phyloP scores from a whole-genome alignment of 2,797 vertebrate species.

The Acanthornis magna region DNA sequence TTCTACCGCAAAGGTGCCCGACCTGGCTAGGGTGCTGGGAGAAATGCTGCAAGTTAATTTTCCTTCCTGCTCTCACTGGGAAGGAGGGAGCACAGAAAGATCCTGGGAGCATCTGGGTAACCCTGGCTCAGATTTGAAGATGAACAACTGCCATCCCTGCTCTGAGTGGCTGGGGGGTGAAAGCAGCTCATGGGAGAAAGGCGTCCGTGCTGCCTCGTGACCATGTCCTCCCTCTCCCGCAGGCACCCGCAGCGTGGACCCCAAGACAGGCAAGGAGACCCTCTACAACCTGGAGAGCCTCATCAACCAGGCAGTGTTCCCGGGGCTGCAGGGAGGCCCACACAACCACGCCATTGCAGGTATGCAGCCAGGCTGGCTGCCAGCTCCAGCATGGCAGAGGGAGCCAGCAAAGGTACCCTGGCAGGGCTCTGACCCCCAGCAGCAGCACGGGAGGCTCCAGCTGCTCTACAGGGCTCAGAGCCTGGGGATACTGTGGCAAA shows the following conservation, averaged over 20 bases:
- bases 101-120: neutral
- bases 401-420: neutral
- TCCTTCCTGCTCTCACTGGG: neutral
- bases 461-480: neutral
- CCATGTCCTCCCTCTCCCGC: neutral
- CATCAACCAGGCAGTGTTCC: conserved; percentile 96
- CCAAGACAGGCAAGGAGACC: conserved; percentile 88
- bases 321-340: conserved; percentile 96
- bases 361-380: neutral
- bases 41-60: neutral
- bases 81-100: neutral
- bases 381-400: neutral
- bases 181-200: neutral
- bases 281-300: conserved; percentile 89
- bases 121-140: neutral
- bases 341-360: conserved; percentile 98
- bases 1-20: conserved; percentile 91
- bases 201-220: accelerated
- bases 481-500: neutral
- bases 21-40: accelerated
- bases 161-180: neutral
- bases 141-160: neutral
- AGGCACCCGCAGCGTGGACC: conserved; percentile 88
- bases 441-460: neutral
- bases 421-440: neutral